Percentiles rank a stretch among this genome's conserved stretches.
These are phyloP conservation scores for Gonatopus flavifemur DNA, from an alignment of 1,140 invertebrate species.

Conservation along the genomic window DNA sequence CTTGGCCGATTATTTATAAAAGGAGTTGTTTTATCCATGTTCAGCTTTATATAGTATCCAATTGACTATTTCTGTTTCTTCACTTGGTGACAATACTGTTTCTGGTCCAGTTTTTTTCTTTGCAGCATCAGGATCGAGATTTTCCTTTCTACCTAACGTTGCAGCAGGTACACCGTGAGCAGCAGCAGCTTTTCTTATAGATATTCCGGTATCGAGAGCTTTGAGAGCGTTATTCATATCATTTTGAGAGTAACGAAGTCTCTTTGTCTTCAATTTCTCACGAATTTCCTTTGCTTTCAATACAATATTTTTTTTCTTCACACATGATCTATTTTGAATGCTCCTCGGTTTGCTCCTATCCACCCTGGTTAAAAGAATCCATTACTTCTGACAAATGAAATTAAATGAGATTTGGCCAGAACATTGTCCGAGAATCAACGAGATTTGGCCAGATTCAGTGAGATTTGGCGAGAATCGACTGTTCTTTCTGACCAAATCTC, in stretches of 20 bases:
- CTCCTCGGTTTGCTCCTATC: too few species aligned
- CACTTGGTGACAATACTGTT: constrained; percentile 10
- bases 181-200: neutral
- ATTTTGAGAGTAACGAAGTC: neutral
- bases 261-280: too few species aligned
- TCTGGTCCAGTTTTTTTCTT: constrained; percentile 7
- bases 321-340: too few species aligned
- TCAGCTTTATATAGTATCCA: constrained; percentile 17
- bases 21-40: constrained; percentile 29
- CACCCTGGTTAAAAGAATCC: too few species aligned
- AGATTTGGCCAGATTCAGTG: too few species aligned
- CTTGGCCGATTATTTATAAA: constrained; percentile 35
- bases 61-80: constrained; percentile 19
- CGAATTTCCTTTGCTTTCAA: too few species aligned
- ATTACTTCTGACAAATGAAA: too few species aligned
- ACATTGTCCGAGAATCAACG: too few species aligned
- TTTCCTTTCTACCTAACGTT: neutral
- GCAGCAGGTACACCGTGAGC: neutral
- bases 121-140: neutral
- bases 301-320: too few species aligned
- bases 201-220: neutral
- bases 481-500: too few species aligned
- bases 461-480: too few species aligned
- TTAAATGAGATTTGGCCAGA: too few species aligned
- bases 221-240: neutral